Evolutionary conservation across 2,113 vertebrate genomes (phyloP), one percentile per base, ranked within the genome.

Genomic region (Romanogobio albipinnatus): DNA sequence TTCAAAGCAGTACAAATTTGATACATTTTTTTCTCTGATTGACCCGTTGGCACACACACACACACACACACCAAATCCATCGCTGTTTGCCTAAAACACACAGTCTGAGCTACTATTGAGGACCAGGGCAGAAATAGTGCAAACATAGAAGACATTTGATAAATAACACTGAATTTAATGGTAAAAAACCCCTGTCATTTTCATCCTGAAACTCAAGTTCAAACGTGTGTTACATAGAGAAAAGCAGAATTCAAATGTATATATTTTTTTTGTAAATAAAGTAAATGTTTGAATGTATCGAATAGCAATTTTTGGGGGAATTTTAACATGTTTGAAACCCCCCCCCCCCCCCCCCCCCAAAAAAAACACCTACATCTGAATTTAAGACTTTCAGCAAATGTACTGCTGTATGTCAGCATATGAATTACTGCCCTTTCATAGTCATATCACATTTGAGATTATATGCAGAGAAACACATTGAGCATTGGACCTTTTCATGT

Each of bases 401-500:
- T 5, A 29, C 24, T 26, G 24, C 24, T n/a, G 61, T 29, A 15
- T 64, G 33, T 6, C 43, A 19, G 58, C 26, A n/a, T 70, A 9
- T 78, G 7, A 84, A 79, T 29, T 64, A 51, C 15, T 17, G 22
- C 49, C 51, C 47, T 47, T 83, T 78, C 22, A 73, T 59, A 66
- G 26, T 47, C 4, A 49, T 8, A 33, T 81, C 33, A 83, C 66
- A 53, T 82, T 81, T 47, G n/a, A 70, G 43, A 62, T 59, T 26
- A 39, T 3, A 71, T 22, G 39, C 14, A 33, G 49, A 45, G 22
- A n/a, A 64, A 80, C 36, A 14, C 82, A 87, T 59, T 84, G 88
- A 92, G 87, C 90, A 92, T 85, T 89, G 87, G 75, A 92, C 86
- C 87, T 87, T 87, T 89, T 88, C 91, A 68, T 89, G 39, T 88